Evolutionary conservation across 1,140 invertebrate genomes (phyloP), one percentile per base, ranked within the genome.

Genomic region (Heterodera carotae): DNA sequence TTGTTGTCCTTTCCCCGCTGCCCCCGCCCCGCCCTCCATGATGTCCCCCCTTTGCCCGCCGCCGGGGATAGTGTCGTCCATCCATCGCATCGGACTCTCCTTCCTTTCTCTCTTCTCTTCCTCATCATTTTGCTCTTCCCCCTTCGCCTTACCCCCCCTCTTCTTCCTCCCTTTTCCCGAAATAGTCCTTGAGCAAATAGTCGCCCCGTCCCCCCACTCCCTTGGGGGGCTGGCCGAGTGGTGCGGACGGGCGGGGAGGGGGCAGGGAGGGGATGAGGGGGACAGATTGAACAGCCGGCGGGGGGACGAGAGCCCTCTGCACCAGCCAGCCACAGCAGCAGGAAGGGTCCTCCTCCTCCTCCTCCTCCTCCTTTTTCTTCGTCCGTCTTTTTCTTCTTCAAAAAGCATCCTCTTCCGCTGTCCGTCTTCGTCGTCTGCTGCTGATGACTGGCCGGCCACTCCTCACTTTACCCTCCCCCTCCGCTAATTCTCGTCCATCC

Each of bases 231-330:
- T 53, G 48, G 48, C 48, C 48, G 48, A 53, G 18, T 22, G 48
- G 48, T 8, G 48, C 36, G 36, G 36, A 39, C 4, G 36, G 10
- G 36, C 4, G 36, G 36, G 36, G 4, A 10, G 36, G 36, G 36
- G 36, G 10, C 36, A 39, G 36, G n/a, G n/a, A n/a, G n/a, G n/a
- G n/a, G n/a, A n/a, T n/a, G 39, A 12, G 39, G 39, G 39, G 39
- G 36, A 39, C 48, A 53, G 48, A 53, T 53, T 53, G 48, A 53
- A 53, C 48, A 53, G 48, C 48, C 48, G 48, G n/a, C n/a, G n/a
- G n/a, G n/a, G n/a, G 48, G 48, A 53, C 48, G 48, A 39, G 48
- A 15, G 10, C 10, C 10, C n/a, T n/a, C n/a, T n/a, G n/a, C n/a
- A n/a, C n/a, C n/a, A n/a, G n/a, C n/a, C n/a, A n/a, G n/a, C n/a